Evolutionary conservation across 35 echinoderm and acorn worm species (phyloP).

Genomic region (Ptychodera flava): DNA sequence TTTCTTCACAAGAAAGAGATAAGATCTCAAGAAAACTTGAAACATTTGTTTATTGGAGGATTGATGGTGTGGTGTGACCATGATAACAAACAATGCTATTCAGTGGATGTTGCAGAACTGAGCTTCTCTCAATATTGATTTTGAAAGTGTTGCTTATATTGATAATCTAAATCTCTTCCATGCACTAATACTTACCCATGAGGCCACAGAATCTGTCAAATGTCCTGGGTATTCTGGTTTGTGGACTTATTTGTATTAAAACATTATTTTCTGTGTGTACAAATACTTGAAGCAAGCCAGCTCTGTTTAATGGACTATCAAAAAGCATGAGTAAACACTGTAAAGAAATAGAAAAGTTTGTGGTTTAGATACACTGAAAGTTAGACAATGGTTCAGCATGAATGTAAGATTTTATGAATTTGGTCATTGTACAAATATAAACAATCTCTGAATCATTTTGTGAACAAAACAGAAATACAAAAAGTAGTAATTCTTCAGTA

Average conservation of each 20-base stretch:
- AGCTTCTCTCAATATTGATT: too few relatives aligned
- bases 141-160: too few relatives aligned
- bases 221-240: constrained; percentile 96
- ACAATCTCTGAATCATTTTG: not conserved
- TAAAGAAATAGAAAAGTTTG: not conserved
- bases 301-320: constrained; percentile 97
- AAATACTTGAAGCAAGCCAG: constrained; percentile 91
- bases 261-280: constrained; percentile 89
- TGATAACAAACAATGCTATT: too few relatives aligned
- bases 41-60: too few relatives aligned
- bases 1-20: too few relatives aligned
- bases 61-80: too few relatives aligned
- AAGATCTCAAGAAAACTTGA: too few relatives aligned
- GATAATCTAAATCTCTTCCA: too few relatives aligned
- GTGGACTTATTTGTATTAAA: constrained; percentile 93
- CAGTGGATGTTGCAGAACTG: too few relatives aligned
- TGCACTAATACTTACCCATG: constrained; percentile 68
- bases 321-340: constrained; percentile 98
- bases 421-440: not conserved
- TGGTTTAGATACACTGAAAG: not conserved
- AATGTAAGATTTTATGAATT: not conserved
- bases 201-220: constrained; percentile 95
- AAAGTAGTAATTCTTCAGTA: not conserved
- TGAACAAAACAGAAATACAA: not conserved
- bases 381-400: not conserved